Evolutionary conservation across 2,113 vertebrate genomes (phyloP), one percentile per base, ranked within the genome.

Genomic region (Tinamus guttatus): DNA sequence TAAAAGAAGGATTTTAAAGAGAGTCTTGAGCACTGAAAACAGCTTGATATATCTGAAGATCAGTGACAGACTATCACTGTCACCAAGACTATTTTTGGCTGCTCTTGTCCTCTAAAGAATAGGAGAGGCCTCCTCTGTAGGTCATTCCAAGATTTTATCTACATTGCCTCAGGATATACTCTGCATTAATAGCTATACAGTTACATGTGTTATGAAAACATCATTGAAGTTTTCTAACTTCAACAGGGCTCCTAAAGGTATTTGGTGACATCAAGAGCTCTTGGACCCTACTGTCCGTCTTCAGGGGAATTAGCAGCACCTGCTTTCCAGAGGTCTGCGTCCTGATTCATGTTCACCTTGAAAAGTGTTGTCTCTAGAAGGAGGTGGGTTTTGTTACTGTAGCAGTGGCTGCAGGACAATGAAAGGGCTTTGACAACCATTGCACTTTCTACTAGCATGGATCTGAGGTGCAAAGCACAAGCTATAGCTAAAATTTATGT

Each of bases 61-160:
- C 77, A 94, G 68, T 2, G 43, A 76, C 75, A 95, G 86, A 94
- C 71, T 84, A 76, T 63, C 25, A 70, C 75, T 89, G 90, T 87
- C 62, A 95, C n/a, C 38, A 47, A 71, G 56, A 73, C 60, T 87
- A 95, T 92, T 96, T 96, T 94, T 69, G 85, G 36, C 76, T 96
- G 32, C 10, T 59, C 41, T 28, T 5, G 5, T 76, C 45, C 54
- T 76, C 52, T 73, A n/a, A 83, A 75, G 43, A 52, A 24, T 54
- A 85, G 30, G 75, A 96, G 93, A 87, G 80, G 2, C 27, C 79
- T 18, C 58, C 81, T 70, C 80, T 80, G 36, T n/a, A 40, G 85
- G 81, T 71, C 58, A 38, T 75, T 93, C 51, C 58, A 81, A 95
- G 84, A 40, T 56, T 18, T 15, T 87, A 19, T 60, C 74, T 67